Conservation (phyloP, 2,113 vertebrate genomes). For the Candoia aspera region DNA sequence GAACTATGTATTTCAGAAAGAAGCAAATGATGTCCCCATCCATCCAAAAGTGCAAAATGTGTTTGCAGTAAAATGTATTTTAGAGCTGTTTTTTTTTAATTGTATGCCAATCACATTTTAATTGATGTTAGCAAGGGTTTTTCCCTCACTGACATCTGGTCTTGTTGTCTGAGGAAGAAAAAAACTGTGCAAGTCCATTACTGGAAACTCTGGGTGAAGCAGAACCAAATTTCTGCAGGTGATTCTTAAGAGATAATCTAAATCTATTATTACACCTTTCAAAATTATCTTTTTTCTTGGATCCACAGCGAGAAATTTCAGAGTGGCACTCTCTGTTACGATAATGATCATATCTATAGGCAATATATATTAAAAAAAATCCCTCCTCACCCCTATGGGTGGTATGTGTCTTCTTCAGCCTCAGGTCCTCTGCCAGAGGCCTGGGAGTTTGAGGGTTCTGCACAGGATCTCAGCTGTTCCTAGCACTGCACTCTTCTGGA, state of each 20-base stretch:
- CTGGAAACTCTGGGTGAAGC: neutral
- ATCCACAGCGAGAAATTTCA: neutral
- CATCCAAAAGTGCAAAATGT: neutral
- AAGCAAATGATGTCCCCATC: neutral
- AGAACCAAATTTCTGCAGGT: neutral
- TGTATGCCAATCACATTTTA: neutral
- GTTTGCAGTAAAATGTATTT: neutral
- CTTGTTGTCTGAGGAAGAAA: neutral
- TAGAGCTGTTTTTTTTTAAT: neutral
- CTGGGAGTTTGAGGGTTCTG: too few species aligned
- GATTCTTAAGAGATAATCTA: neutral
- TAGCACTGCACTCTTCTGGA: too few species aligned
- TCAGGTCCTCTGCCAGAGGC: too few species aligned
- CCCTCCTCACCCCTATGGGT: too few species aligned
- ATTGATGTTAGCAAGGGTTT: neutral
- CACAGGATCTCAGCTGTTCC: too few species aligned
- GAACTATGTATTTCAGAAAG: neutral
- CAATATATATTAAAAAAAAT: too few species aligned
- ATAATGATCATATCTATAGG: neutral
- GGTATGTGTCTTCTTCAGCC: too few species aligned
- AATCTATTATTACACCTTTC: neutral
- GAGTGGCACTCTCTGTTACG: too few species aligned
- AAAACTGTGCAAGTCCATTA: neutral
- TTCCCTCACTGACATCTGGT: neutral
- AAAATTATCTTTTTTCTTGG: neutral